Base-by-base conservation (phyloP, 2,888 invertebrate species). In the Melangyna quadrimaculata region DNA sequence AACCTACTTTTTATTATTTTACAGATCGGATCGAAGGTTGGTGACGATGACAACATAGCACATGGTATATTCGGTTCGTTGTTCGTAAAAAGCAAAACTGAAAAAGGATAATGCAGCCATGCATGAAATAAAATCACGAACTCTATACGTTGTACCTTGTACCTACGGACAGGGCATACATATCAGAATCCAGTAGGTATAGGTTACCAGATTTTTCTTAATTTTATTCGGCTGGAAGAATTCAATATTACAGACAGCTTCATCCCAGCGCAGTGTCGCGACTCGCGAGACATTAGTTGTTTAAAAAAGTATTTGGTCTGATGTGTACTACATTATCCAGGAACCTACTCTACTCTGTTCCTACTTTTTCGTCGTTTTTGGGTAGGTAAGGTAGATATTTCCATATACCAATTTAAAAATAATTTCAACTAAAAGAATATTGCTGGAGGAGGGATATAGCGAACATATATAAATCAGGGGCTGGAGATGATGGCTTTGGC, bases 161-260 rank as follows among this genome's bases (percentile, higher is more conserved):
- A 51, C 24, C 51, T 24, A 24, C 24, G 27, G 9, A 9, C 1
- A 17, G 27, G 9, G n/a, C 1, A 17, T 27, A 29, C 10, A 29
- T 1, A 10, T 45, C 51, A 24, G 24, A 55, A 32, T 22, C 14
- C 9, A 24, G 8, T 24, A 61, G 3, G n/a, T n/a, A n/a, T n/a
- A n/a, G n/a, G n/a, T n/a, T n/a, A n/a, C 8, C 14, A 40, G 59
- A 24, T 24, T 37, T 61, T n/a, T n/a, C 24, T 61, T 37, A 37
- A 61, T 61, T 61, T 61, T 37, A 61, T 61, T 37, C 59, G 59
- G 37, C 37, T 61, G 59, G 35, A 37, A 61, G 59, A n/a, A 24
- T 61, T 61, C 37, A 61, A 61, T 40, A 37, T 32, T 37, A 37
- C 14, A 24, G n/a, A 37, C 14, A 24, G n/a, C 37, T 24, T 14